phyloP scores from a whole-genome alignment of 2,888 invertebrate species.

The Pyrrhosoma nymphula region DNA sequence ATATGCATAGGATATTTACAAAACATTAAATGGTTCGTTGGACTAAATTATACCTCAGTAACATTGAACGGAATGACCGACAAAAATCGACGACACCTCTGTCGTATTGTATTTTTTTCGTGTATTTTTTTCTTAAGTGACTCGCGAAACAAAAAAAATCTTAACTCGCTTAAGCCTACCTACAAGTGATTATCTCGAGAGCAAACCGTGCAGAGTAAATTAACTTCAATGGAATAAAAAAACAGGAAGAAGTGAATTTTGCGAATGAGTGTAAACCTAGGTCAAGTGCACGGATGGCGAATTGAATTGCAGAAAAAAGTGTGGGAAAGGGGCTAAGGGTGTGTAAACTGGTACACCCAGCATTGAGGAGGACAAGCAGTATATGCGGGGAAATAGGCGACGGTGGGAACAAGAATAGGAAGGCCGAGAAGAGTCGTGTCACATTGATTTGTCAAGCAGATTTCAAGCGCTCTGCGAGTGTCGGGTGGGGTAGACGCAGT shows the following conservation, averaged over 20 bases:
- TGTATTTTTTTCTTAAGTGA: no score
- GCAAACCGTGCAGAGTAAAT: neutral
- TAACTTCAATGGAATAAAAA: neutral
- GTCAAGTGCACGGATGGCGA: neutral
- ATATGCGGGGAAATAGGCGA: no score
- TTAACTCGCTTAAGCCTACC: neutral
- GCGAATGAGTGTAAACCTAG: neutral
- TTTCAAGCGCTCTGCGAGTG: neutral
- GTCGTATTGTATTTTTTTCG: no score
- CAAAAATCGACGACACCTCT: no score
- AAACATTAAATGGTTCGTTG: no score
- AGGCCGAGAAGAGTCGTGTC: neutral
- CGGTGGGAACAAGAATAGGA: neutral
- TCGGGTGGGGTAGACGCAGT: neutral
- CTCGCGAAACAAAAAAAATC: neutral
- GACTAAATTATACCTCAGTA: no score
- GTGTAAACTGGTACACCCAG: neutral
- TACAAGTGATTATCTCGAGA: neutral
- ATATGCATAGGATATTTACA: no score
- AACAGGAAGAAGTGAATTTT: neutral
- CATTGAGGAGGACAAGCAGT: neutral
- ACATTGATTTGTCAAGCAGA: neutral
- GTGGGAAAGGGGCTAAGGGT: neutral
- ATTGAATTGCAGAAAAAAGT: neutral
- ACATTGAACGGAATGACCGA: no score